A percentile compares a stretch with the other conserved stretches of the same genome.
Conservation (phyloP, 2,888 invertebrate species). For the Ochropleura leucogaster region DNA sequence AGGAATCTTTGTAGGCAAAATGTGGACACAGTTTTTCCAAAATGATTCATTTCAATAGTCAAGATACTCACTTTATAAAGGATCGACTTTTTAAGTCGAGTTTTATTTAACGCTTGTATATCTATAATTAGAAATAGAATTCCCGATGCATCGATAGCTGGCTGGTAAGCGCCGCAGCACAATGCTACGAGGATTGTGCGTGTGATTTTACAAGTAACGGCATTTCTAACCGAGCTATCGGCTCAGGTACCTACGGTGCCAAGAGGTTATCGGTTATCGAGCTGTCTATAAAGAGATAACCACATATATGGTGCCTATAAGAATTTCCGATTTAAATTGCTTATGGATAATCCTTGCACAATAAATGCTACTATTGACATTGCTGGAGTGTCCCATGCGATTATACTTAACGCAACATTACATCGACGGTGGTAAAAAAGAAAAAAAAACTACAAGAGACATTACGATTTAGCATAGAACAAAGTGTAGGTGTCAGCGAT, state of each 20-base stretch:
- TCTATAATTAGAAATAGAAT: conserved; percentile 68
- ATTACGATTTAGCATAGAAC: neutral
- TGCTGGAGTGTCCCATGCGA: conserved; percentile 11
- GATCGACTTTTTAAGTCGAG: conserved; percentile 57
- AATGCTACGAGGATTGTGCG: conserved; percentile 81
- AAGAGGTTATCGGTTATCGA: conserved; percentile 86
- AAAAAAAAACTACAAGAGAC: neutral
- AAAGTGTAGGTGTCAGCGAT: neutral
- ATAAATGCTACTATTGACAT: conserved; percentile 46
- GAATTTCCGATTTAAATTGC: conserved; percentile 67
- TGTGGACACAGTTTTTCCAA: conserved; percentile 69
- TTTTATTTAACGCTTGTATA: conserved; percentile 63
- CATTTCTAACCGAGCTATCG: conserved; percentile 85
- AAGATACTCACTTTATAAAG: conserved; percentile 34
- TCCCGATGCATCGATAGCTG: conserved; percentile 68
- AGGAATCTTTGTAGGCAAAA: conserved; percentile 81
- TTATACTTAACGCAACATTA: neutral
- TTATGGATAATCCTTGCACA: conserved; percentile 48
- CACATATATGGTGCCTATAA: conserved; percentile 67
- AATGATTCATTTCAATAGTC: conserved; percentile 57
- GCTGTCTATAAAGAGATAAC: conserved; percentile 75
- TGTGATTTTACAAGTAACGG: conserved; percentile 86
- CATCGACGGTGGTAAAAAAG: neutral
- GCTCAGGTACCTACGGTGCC: conserved; percentile 79
- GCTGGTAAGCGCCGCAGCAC: conserved; percentile 67